phyloP scores from a whole-genome alignment of 2,888 invertebrate genomes.

The Adelognathus sp. region DNA sequence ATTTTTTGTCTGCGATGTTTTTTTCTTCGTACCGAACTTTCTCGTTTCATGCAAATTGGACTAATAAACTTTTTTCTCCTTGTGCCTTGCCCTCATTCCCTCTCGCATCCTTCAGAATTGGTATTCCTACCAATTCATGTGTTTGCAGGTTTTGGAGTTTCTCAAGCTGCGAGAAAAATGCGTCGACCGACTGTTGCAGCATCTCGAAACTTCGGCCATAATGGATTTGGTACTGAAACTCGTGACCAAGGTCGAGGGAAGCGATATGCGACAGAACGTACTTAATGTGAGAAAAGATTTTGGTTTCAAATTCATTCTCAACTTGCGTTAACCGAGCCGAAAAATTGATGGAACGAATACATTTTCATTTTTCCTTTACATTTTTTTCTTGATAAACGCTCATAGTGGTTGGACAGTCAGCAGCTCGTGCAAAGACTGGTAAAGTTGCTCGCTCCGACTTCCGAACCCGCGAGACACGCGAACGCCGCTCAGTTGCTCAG shows the following conservation, averaged over 20 bases:
- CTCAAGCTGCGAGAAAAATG: constrained; percentile 93
- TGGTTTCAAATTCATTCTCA: constrained; percentile 22
- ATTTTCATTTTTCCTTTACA: constrained; percentile 37
- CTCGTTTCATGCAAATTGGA: constrained; percentile 16
- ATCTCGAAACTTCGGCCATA: constrained; percentile 96
- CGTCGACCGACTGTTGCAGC: constrained; percentile 92
- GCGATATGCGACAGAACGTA: constrained; percentile 87
- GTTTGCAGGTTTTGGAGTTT: constrained; percentile 95
- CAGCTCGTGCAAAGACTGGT: constrained; percentile 92
- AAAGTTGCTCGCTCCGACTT: constrained; percentile 85
- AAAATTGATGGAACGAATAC: constrained; percentile 13
- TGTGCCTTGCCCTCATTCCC: constrained; percentile 53
- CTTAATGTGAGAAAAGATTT: constrained; percentile 83
- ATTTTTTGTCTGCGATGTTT: constrained; percentile 51
- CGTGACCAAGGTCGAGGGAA: constrained; percentile 91
- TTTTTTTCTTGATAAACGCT: constrained; percentile 44
- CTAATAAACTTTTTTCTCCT: constrained; percentile 49
- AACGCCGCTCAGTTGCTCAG: constrained; percentile 95
- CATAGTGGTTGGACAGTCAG: constrained; percentile 95
- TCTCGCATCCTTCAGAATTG: constrained; percentile 86
- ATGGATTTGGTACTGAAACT: constrained; percentile 95
- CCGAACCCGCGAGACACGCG: constrained; percentile 89
- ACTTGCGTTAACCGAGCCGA: not conserved
- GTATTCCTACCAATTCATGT: constrained; percentile 95
- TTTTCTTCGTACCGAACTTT: too few relatives aligned